Evolutionary conservation across 2,797 vertebrate species (phyloP).

Genomic region (Pteronotus mesoamericanus): DNA sequence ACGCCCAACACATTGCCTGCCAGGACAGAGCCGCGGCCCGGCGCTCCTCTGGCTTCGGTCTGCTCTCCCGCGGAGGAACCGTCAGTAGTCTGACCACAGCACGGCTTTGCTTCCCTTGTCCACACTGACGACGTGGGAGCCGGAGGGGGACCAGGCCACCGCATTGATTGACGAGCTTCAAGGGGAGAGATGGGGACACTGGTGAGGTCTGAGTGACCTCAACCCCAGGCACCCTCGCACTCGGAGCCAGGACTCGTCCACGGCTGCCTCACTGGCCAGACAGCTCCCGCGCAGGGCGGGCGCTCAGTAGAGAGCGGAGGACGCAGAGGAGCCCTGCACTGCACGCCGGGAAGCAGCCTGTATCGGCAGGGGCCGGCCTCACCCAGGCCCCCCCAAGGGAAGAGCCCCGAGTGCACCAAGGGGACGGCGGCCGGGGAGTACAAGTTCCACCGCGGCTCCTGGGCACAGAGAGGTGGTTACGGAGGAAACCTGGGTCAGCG

Average conservation of each 20-base stretch:
- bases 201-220: background rate
- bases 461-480: background rate
- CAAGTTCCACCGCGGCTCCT: background rate
- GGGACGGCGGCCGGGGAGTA: background rate
- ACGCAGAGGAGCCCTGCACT: rapidly evolving
- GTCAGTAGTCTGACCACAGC: constrained; percentile 95
- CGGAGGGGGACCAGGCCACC: constrained; percentile 93
- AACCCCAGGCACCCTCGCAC: background rate
- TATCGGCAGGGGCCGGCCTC: background rate
- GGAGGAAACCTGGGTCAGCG: background rate
- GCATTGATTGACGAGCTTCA: constrained; percentile 93
- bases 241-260: background rate
- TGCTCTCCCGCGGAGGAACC: background rate
- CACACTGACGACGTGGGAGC: constrained; percentile 91
- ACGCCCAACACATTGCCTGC: background rate
- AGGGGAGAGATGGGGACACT: constrained; percentile 25
- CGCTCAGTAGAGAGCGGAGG: background rate
- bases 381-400: no score
- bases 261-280: background rate
- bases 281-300: background rate
- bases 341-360: rapidly evolving
- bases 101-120: constrained; percentile 95
- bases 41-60: background rate
- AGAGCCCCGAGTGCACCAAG: background rate
- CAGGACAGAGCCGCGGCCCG: background rate